These are phyloP conservation scores for Drosophila navojoa DNA, from an alignment of 1,140 invertebrate species.

Conservation along the genomic window DNA sequence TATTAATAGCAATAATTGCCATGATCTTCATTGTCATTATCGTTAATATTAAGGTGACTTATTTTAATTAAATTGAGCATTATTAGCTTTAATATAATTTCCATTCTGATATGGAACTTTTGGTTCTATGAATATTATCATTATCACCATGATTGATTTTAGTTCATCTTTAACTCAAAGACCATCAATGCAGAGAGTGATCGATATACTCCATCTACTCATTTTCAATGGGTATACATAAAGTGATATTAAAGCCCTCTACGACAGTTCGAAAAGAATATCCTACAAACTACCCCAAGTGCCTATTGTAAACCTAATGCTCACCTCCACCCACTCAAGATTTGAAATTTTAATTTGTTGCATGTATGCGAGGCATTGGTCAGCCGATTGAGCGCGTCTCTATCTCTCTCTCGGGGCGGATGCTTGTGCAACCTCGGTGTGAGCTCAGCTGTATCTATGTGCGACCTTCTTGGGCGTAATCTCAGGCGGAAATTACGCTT, in stretches of 20 bases:
- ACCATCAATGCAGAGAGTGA: neutral
- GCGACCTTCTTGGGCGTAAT: constrained; percentile 17
- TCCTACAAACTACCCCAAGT: neutral
- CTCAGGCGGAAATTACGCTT: constrained; percentile 23
- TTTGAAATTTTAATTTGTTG: constrained; percentile 58
- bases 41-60: too few relatives aligned
- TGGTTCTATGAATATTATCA: too few relatives aligned
- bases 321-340: constrained; percentile 15
- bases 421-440: constrained; percentile 13
- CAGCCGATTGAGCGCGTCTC: constrained; percentile 8
- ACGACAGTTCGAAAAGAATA: neutral
- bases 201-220: neutral
- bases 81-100: too few relatives aligned
- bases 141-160: too few relatives aligned
- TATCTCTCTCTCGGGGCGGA: constrained; percentile 13
- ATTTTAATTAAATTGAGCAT: too few relatives aligned
- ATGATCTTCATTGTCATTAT: too few relatives aligned
- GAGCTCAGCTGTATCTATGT: neutral
- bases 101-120: too few relatives aligned
- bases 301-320: neutral
- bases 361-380: constrained; percentile 37
- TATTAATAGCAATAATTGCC: too few relatives aligned
- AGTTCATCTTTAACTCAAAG: too few relatives aligned
- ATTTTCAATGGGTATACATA: neutral
- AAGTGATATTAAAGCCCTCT: constrained; percentile 42